phyloP scores from a whole-genome alignment of 2,888 invertebrate species.

The Bellardia pandia region DNA sequence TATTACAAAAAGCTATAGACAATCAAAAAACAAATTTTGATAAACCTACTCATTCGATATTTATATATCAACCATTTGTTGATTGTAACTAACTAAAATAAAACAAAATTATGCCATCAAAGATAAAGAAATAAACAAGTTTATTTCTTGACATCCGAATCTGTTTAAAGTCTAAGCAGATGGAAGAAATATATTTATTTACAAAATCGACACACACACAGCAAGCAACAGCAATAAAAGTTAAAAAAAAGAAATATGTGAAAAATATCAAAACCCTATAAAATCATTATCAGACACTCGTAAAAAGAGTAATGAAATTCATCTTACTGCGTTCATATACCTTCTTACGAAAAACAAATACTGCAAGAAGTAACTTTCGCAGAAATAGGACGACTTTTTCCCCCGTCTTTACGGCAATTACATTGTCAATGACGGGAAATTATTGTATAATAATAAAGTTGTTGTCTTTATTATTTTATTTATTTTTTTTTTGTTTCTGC shows the following conservation, averaged over 20 bases:
- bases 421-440: constrained; percentile 24
- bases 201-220: not conserved
- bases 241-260: not conserved
- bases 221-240: constrained; percentile 6
- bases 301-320: not conserved
- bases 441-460: constrained; percentile 42
- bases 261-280: constrained; percentile 39
- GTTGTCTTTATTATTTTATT: constrained; percentile 25
- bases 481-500: not conserved
- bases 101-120: not conserved
- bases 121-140: not conserved
- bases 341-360: not conserved
- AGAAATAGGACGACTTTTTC: not conserved
- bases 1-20: too few species aligned
- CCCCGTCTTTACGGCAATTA: not conserved
- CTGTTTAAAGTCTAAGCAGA: constrained; percentile 11
- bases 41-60: too few species aligned
- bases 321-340: not conserved
- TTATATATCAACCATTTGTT: not conserved
- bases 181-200: constrained; percentile 2
- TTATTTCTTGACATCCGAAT: constrained; percentile 32
- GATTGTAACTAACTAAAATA: not conserved
- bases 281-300: constrained; percentile 19
- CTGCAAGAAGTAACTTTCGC: not conserved
- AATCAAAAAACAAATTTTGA: too few species aligned